A percentile compares a stretch with the other conserved stretches of the same genome.
Evolutionary conservation across 2,113 vertebrate genomes (phyloP).

Genomic region (Lophura nycthemera): DNA sequence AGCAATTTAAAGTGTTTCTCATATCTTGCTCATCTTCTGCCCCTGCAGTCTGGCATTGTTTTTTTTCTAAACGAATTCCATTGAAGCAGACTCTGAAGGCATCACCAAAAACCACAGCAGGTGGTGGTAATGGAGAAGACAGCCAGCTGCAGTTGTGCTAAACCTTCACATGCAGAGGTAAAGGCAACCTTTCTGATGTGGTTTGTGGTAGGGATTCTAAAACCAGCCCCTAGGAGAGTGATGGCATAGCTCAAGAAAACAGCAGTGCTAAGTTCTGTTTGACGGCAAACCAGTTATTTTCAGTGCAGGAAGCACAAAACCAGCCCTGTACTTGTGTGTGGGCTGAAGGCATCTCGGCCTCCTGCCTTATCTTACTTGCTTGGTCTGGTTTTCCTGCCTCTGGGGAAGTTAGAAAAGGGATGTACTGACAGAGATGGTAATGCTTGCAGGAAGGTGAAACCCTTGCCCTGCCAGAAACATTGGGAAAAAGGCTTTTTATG

Average conservation of each 20-base stretch:
- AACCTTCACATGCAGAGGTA: background rate
- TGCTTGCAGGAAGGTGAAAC: background rate
- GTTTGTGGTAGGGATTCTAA: background rate
- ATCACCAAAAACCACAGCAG: background rate
- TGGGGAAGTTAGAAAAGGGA: background rate
- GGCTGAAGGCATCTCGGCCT: background rate
- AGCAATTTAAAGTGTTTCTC: background rate
- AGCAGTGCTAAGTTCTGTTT: background rate
- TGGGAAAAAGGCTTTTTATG: background rate
- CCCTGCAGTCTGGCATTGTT: background rate
- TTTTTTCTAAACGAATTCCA: background rate
- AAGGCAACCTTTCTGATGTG: background rate
- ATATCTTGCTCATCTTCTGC: background rate
- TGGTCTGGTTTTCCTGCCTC: background rate
- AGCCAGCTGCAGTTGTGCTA: background rate
- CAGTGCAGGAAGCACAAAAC: background rate
- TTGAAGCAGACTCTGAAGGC: background rate
- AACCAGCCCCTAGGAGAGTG: background rate
- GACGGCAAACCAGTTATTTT: background rate
- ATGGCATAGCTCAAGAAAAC: background rate
- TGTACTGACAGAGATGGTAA: background rate
- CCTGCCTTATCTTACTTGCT: fast-evolving
- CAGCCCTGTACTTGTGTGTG: background rate
- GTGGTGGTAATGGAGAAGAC: background rate
- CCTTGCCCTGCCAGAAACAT: background rate